Conservation (phyloP, 2,113 vertebrate genomes). For the Cercopithecus mona region DNA sequence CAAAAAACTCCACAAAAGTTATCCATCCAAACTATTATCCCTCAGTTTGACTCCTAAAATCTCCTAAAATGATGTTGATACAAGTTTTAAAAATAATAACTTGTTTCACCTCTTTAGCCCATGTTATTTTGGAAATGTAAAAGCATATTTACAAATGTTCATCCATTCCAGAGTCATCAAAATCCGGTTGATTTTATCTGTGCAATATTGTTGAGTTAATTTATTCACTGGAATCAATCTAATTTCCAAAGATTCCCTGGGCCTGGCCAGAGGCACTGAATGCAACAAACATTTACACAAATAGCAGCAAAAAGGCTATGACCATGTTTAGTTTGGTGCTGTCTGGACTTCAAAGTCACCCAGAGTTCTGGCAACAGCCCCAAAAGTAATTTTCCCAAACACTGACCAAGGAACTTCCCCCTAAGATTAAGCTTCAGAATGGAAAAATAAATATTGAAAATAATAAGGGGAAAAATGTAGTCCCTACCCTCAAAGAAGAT, state of each 20-base stretch:
- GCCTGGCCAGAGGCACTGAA: background rate
- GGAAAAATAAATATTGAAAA: constrained; percentile 45
- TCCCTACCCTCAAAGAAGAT: background rate
- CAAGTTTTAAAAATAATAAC: background rate
- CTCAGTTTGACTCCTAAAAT: background rate
- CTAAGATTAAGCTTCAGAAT: constrained; percentile 21
- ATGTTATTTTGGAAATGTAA: constrained; percentile 1
- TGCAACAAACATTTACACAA: background rate
- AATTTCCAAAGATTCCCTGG: background rate
- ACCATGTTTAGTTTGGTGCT: constrained; percentile 35
- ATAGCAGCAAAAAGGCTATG: background rate
- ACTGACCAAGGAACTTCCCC: constrained; percentile 45
- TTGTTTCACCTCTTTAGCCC: background rate
- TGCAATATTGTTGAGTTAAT: background rate
- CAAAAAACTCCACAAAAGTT: background rate
- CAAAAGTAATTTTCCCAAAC: constrained; percentile 69
- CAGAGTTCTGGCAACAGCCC: constrained; percentile 61
- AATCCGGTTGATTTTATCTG: background rate
- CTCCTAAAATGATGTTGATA: background rate
- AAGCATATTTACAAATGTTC: background rate
- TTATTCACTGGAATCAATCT: background rate
- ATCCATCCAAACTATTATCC: background rate
- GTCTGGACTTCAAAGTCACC: constrained; percentile 69
- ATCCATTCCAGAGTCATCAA: background rate
- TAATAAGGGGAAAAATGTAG: background rate